Base-by-base conservation (phyloP, 2,888 invertebrate genomes). In the Salticus scenicus region DNA sequence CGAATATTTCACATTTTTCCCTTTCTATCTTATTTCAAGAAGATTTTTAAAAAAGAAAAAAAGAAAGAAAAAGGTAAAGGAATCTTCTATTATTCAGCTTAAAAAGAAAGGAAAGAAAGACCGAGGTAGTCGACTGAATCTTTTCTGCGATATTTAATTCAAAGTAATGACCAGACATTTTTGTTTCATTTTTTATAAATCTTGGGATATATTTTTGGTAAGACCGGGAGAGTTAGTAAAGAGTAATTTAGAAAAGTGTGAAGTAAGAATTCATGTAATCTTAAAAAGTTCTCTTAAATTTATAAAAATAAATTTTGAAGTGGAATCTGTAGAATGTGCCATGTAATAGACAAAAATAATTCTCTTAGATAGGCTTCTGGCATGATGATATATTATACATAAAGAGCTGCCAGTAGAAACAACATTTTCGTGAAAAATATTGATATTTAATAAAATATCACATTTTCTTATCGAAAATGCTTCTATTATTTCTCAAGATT, bases 71-170 rank as follows among this genome's bases (percentile, higher is more conserved):
- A n/a, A n/a, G 24, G 63, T 63, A 14, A 12, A 37, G 37, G 37
- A 47, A 47, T 47, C 42, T 24, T 20, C 20, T 57, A 57, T 57
- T 57, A 57, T 30, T 67, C 67, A 67, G 67, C 24, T 33, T 67
- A 12, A 33, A 67, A 67, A 67, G 33, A 24, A 20, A 67, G 28
- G 31, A n/a, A 7, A 42, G 41, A 42, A 70, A 42, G 69, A 37
- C 33, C 31, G 42, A 24, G 2, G 41, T 42, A 70, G 41, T 42
- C 24, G 27, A 24, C 28, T 28, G 70, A 28, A 7, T 42, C 70
- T 70, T 42, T 70, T 70, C 70, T 70, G 14, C 24, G 28, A 42
- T n/a, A 70, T 70, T 70, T 70, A 70, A 70, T 42, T 66, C 30
- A 66, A 31, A 66, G 14, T 66, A 66, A 66, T 31, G 66, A n/a